These are phyloP conservation scores for Drosophila truncata DNA, from an alignment of 1,140 invertebrate species.

Conservation along the genomic window DNA sequence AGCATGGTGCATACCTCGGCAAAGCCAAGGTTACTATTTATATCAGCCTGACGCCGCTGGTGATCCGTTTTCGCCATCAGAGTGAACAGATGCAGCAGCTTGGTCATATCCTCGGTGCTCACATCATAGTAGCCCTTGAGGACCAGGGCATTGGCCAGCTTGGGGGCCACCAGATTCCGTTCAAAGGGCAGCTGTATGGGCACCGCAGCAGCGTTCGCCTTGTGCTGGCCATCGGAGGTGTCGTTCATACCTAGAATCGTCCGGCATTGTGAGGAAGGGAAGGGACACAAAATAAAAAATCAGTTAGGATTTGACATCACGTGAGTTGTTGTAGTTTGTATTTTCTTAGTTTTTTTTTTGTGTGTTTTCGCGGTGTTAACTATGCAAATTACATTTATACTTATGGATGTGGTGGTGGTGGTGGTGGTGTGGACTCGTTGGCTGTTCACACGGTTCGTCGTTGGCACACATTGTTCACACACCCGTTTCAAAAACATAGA, in stretches of 20 bases:
- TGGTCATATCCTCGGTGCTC: slow-evolving; percentile 90
- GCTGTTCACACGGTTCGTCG: slow-evolving; percentile 24
- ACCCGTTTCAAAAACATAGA: slow-evolving; percentile 15
- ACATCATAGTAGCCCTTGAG: slow-evolving; percentile 92
- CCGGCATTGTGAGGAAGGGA: slow-evolving; percentile 5
- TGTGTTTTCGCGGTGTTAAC: not conserved
- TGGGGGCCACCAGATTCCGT: slow-evolving; percentile 88
- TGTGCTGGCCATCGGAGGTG: slow-evolving; percentile 8
- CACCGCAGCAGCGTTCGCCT: slow-evolving; percentile 12
- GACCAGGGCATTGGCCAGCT: slow-evolving; percentile 91
- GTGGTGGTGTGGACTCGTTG: slow-evolving; percentile 20
- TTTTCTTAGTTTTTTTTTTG: not conserved
- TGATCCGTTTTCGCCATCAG: slow-evolving; percentile 86
- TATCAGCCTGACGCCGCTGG: slow-evolving; percentile 20
- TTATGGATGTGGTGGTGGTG: slow-evolving; percentile 38
- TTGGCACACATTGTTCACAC: slow-evolving; percentile 42
- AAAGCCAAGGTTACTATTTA: slow-evolving; percentile 32
- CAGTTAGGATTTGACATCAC: slow-evolving; percentile 16
- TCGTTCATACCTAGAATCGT: slow-evolving; percentile 15
- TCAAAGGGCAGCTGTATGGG: slow-evolving; percentile 65
- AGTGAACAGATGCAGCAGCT: slow-evolving; percentile 91
- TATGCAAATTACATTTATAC: slow-evolving; percentile 43
- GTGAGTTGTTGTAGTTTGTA: not conserved
- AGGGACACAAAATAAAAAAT: slow-evolving; percentile 15
- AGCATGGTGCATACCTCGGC: slow-evolving; percentile 32